A percentile compares a stretch with the other conserved stretches of the same genome.
phyloP scores from a whole-genome alignment of 64 coral and sea anemone species.

The Exaiptasia diaphana region DNA sequence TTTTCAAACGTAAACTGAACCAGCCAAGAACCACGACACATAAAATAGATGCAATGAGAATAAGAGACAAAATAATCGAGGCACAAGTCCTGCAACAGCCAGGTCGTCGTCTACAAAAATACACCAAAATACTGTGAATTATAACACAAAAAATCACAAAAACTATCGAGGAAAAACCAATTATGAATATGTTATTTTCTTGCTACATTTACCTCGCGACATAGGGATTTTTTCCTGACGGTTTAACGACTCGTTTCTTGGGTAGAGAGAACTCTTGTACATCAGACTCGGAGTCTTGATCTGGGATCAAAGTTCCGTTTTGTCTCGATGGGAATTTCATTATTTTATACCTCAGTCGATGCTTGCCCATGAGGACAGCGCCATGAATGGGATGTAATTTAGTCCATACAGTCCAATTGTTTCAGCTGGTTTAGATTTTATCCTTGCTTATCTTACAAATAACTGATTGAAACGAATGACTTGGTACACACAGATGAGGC shows the following conservation, averaged over 20 bases:
- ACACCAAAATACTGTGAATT: background rate
- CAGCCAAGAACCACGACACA: constrained; percentile 69
- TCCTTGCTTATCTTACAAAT: background rate
- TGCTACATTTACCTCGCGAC: constrained; percentile 41
- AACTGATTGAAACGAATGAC: background rate
- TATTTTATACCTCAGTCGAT: constrained; percentile 36
- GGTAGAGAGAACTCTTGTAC: constrained; percentile 59
- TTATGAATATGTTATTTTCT: background rate
- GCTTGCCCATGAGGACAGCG: constrained; percentile 1
- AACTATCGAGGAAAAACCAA: background rate
- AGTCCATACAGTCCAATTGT: background rate
- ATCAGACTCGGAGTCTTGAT: constrained; percentile 67
- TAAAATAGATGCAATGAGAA: constrained; percentile 61
- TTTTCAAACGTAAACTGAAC: constrained; percentile 65
- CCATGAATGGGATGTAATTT: constrained; percentile 22
- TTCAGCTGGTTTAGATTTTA: constrained; percentile 1
- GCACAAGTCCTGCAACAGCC: constrained; percentile 64
- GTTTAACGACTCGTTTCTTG: constrained; percentile 66
- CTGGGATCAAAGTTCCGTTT: constrained; percentile 65
- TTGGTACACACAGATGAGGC: background rate
- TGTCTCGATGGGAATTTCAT: constrained; percentile 61
- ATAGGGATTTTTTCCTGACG: constrained; percentile 53
- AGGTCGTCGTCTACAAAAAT: constrained; percentile 53
- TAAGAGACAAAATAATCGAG: constrained; percentile 47
- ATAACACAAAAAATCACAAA: background rate